Conservation (phyloP, 2,888 invertebrate genomes). For the Brassicogethes aeneus region DNA sequence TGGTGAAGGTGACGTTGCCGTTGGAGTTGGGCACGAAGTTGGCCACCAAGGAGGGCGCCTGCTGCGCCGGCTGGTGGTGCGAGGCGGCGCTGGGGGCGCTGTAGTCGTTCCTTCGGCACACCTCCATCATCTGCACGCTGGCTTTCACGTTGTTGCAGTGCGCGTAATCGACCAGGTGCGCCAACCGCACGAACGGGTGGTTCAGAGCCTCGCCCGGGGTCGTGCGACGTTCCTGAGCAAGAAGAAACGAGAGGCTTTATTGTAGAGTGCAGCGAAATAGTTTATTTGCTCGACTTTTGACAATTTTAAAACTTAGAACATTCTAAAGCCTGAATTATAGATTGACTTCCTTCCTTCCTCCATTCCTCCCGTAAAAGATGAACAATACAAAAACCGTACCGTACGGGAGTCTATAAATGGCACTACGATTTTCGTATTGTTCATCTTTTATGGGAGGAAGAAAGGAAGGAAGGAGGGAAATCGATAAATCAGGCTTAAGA, state of each 20-base stretch:
- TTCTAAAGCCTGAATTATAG: too few relatives aligned
- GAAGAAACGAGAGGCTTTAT: conserved; percentile 8
- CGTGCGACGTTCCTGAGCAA: conserved; percentile 74
- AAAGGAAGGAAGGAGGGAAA: too few relatives aligned
- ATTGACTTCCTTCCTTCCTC: too few relatives aligned
- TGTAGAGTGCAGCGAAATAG: too few relatives aligned
- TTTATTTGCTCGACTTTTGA: too few relatives aligned
- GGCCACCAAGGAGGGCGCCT: conserved; percentile 54
- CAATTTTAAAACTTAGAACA: too few relatives aligned
- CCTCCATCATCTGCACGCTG: conserved; percentile 97
- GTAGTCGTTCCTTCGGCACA: conserved; percentile 50
- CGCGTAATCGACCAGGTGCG: conserved; percentile 91
- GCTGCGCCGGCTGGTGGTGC: conserved; percentile 45
- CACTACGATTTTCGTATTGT: too few relatives aligned
- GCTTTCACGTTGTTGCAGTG: conserved; percentile 96
- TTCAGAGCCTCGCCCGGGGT: conserved; percentile 93
- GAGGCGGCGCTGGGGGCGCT: conserved; percentile 35
- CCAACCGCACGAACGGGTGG: conserved; percentile 89
- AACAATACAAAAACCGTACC: too few relatives aligned
- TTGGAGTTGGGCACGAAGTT: conserved; percentile 70
- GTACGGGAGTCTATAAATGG: too few relatives aligned
- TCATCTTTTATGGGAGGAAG: too few relatives aligned
- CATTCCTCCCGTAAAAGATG: too few relatives aligned
- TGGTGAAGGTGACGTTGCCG: conserved; percentile 84
- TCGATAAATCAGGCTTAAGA: too few relatives aligned